Conservation (phyloP, 2,113 vertebrate species). For the Chinchilla lanigera region DNA sequence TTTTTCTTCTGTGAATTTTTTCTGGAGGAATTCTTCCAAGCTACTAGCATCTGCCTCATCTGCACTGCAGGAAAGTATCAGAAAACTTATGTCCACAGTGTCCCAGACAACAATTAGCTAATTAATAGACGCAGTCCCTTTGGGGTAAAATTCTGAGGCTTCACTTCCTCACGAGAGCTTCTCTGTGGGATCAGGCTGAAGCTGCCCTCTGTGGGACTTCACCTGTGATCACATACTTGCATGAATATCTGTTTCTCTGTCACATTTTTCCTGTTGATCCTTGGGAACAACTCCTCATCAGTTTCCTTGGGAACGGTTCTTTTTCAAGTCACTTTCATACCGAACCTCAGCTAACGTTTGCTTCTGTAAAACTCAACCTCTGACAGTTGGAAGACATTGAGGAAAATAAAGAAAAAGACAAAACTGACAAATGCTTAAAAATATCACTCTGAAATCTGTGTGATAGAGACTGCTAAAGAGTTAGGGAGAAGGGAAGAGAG, state of each 20-base stretch:
- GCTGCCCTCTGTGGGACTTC: not conserved
- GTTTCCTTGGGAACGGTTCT: not conserved
- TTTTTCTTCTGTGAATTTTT: not conserved
- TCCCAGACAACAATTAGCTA: not conserved
- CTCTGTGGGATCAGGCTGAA: not conserved
- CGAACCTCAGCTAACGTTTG: not conserved
- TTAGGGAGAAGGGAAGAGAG: not conserved
- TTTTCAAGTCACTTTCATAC: conserved; percentile 14
- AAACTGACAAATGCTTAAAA: conserved; percentile 19
- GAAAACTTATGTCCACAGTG: not conserved
- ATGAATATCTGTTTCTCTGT: not conserved
- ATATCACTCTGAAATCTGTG: not conserved
- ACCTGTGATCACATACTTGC: not conserved
- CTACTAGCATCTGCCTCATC: not conserved
- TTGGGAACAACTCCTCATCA: not conserved
- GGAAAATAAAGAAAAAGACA: not conserved
- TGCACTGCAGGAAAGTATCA: not conserved
- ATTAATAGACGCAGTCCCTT: not conserved
- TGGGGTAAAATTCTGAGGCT: not conserved
- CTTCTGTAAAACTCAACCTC: conserved; percentile 1
- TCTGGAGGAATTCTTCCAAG: not conserved
- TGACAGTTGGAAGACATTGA: not conserved
- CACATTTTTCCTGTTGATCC: not conserved
- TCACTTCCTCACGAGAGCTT: not conserved
- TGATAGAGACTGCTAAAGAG: not conserved